These are phyloP conservation scores for Falco novaeseelandiae DNA, from an alignment of 2,797 vertebrate genomes.

Conservation along the genomic window DNA sequence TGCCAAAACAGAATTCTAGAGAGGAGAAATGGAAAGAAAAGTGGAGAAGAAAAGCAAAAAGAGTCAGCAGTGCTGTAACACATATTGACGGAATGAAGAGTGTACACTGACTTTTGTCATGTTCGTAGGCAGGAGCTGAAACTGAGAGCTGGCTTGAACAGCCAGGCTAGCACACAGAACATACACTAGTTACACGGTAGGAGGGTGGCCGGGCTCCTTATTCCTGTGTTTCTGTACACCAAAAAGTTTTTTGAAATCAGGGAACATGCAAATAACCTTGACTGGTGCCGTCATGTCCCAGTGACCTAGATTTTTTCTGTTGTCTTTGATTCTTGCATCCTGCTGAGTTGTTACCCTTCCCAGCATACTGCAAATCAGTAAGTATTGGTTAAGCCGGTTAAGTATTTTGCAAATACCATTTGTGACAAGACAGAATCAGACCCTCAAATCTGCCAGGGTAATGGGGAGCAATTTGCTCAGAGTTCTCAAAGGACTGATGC, in stretches of 20 bases:
- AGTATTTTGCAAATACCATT: not conserved
- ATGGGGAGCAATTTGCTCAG: not conserved
- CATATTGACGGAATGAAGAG: not conserved
- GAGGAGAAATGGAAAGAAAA: not conserved
- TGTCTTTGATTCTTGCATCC: not conserved
- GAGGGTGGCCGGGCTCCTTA: not conserved
- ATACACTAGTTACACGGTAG: accelerated
- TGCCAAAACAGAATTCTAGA: not conserved
- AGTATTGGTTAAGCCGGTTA: not conserved
- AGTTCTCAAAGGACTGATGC: not conserved
- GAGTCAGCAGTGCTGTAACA: not conserved
- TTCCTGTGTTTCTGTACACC: not conserved
- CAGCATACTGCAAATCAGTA: not conserved
- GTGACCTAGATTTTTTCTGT: not conserved
- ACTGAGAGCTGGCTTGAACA: not conserved
- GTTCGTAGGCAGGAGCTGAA: not conserved
- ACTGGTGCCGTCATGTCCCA: not conserved
- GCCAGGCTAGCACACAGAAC: not conserved
- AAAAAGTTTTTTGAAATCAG: not conserved
- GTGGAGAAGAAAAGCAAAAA: not conserved
- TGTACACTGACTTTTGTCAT: not conserved
- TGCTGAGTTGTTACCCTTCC: not conserved
- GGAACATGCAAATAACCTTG: not conserved
- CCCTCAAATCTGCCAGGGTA: not conserved
- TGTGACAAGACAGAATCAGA: not conserved